Conservation (phyloP, 2,113 vertebrate genomes). For the Elanoides forficatus region DNA sequence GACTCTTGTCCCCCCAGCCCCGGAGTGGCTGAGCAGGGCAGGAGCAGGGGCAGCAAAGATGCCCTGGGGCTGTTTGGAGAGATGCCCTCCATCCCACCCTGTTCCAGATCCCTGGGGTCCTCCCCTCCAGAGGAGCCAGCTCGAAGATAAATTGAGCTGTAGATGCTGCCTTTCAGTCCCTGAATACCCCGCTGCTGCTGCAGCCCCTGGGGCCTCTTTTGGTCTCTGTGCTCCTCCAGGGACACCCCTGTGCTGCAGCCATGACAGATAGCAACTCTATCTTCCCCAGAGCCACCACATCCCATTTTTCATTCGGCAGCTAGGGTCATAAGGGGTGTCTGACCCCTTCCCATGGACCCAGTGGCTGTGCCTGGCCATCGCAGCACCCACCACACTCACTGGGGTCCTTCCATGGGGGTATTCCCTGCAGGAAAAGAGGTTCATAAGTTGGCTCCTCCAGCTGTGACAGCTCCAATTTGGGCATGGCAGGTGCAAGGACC, state of each 20-base stretch:
- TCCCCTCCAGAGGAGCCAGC: background rate
- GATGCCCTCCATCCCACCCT: background rate
- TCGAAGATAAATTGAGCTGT: background rate
- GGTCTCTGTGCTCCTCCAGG: background rate
- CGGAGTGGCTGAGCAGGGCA: background rate
- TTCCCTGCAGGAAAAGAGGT: background rate
- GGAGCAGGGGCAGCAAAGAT: background rate
- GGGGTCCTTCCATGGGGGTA: background rate
- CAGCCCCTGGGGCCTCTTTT: background rate
- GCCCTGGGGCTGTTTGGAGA: background rate
- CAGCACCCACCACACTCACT: background rate
- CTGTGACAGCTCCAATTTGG: background rate
- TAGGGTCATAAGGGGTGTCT: background rate
- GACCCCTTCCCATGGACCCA: background rate
- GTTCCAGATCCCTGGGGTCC: background rate
- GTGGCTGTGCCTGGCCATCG: background rate
- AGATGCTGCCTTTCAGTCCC: background rate
- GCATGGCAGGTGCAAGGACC: background rate
- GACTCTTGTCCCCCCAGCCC: no score
- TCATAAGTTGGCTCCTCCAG: background rate
- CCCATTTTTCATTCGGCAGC: background rate
- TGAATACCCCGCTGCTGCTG: background rate
- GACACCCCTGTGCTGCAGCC: background rate
- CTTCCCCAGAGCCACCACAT: background rate
- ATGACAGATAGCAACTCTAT: rapidly evolving